phyloP scores from a whole-genome alignment of 2,888 invertebrate genomes.

The Chouioia cunea region DNA sequence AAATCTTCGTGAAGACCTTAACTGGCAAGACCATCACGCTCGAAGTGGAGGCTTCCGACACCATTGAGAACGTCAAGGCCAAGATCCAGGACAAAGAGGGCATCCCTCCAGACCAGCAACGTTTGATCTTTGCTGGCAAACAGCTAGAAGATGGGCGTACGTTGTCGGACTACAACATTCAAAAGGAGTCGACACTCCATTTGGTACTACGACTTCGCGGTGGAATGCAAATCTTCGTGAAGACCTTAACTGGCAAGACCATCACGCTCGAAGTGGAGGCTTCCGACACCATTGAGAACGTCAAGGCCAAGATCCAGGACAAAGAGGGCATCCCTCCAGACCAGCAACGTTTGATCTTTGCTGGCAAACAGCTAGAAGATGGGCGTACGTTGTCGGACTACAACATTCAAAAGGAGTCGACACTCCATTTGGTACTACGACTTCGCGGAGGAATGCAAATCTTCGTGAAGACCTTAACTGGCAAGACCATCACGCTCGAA shows the following conservation, averaged over 20 bases:
- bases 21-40: conserved; percentile 56
- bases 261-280: conserved; percentile 58
- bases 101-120: conserved; percentile 88
- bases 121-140: conserved; percentile 94
- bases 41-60: conserved; percentile 53
- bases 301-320: conserved; percentile 57
- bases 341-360: conserved; percentile 57
- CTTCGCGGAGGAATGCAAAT: conserved; percentile 58
- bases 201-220: conserved; percentile 90
- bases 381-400: conserved; percentile 56
- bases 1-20: conserved; percentile 55
- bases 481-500: conserved; percentile 56
- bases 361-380: conserved; percentile 57
- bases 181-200: conserved; percentile 93
- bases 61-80: conserved; percentile 53
- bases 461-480: conserved; percentile 56
- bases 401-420: conserved; percentile 58
- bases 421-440: conserved; percentile 54
- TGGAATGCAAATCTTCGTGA: conserved; percentile 71
- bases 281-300: conserved; percentile 56
- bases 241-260: conserved; percentile 56
- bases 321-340: conserved; percentile 59
- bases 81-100: conserved; percentile 57
- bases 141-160: conserved; percentile 96
- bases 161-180: conserved; percentile 93